A percentile compares a stretch with the other conserved stretches of the same genome.
phyloP scores from a whole-genome alignment of 2,797 vertebrate species.

The Monodelphis domestica region DNA sequence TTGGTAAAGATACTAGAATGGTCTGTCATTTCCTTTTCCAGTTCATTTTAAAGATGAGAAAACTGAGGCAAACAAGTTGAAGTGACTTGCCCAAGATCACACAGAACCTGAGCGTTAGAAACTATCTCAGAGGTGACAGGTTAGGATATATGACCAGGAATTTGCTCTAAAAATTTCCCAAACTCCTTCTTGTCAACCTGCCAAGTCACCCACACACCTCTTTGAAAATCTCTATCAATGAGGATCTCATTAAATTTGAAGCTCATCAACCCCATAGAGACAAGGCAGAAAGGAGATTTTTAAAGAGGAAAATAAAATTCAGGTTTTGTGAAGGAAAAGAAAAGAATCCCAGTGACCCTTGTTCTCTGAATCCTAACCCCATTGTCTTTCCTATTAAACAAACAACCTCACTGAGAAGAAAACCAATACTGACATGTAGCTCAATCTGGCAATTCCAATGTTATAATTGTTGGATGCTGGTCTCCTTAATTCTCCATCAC shows the following conservation, averaged over 20 bases:
- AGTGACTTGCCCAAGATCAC: background rate
- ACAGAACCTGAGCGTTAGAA: background rate
- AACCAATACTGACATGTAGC: constrained; percentile 46
- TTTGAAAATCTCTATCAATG: background rate
- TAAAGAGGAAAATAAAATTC: background rate
- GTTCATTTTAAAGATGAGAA: too few species aligned
- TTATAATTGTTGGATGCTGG: constrained; percentile 68
- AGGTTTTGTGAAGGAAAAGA: background rate
- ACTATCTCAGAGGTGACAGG: background rate
- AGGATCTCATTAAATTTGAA: background rate
- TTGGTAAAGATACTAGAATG: too few species aligned
- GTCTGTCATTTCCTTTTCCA: too few species aligned
- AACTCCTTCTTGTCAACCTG: background rate
- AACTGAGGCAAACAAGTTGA: too few species aligned
- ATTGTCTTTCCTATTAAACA: background rate
- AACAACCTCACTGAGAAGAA: background rate
- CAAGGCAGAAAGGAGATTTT: background rate
- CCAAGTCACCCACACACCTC: background rate
- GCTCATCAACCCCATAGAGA: background rate
- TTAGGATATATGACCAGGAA: background rate
- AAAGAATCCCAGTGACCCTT: background rate
- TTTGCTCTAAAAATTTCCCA: background rate
- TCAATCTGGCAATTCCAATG: constrained; percentile 27
- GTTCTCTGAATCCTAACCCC: background rate
- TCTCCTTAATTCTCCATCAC: constrained; percentile 51